Percentiles rank a stretch among this genome's conserved stretches.
Conservation (phyloP, 1,140 invertebrate genomes). For the Sinonovacula constricta region DNA sequence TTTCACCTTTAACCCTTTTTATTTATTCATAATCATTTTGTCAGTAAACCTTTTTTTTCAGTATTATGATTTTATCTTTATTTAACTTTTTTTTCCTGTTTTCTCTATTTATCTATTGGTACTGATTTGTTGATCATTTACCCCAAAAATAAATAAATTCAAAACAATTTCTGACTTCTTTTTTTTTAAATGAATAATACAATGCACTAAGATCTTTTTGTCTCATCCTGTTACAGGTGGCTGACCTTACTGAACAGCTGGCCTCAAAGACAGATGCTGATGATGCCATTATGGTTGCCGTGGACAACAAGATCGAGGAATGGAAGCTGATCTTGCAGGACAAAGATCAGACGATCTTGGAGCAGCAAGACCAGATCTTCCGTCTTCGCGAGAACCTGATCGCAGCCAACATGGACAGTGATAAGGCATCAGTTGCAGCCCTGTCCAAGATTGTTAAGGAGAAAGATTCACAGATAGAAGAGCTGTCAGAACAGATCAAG, state of each 20-base stretch:
- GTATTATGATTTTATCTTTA: too few relatives aligned
- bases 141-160: too few relatives aligned
- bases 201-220: too few relatives aligned
- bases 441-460: slow-evolving; percentile 81
- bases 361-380: slow-evolving; percentile 79
- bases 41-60: too few relatives aligned
- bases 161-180: too few relatives aligned
- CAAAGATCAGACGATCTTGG: slow-evolving; percentile 84
- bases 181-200: too few relatives aligned
- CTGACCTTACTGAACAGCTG: slow-evolving; percentile 83
- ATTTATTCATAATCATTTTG: too few relatives aligned
- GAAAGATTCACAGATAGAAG: slow-evolving; percentile 84
- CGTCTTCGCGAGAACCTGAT: slow-evolving; percentile 78
- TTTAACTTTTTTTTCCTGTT: too few relatives aligned
- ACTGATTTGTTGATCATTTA: too few relatives aligned
- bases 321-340: slow-evolving; percentile 84
- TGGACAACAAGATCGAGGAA: slow-evolving; percentile 85
- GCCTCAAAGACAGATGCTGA: slow-evolving; percentile 82
- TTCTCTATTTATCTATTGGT: too few relatives aligned
- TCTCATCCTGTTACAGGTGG: slow-evolving; percentile 80
- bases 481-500: slow-evolving; percentile 84
- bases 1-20: neutral
- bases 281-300: slow-evolving; percentile 83
- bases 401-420: slow-evolving; percentile 77
- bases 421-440: slow-evolving; percentile 77